These are phyloP conservation scores for Halesus radiatus DNA, from an alignment of 1,140 invertebrate species.

Conservation along the genomic window DNA sequence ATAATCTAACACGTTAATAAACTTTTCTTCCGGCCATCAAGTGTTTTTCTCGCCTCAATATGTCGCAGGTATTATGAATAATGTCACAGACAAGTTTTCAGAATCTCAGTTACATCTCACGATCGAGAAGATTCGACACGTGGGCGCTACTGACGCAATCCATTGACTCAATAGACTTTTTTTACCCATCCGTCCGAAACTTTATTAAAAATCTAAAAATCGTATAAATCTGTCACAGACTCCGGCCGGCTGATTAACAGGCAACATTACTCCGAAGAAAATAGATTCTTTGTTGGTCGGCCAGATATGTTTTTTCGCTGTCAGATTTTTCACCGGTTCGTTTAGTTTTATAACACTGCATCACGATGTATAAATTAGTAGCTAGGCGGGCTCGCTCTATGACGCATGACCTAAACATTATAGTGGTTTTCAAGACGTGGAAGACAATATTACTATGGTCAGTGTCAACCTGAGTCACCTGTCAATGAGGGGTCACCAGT, in stretches of 20 bases:
- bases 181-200: not conserved
- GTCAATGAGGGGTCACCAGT: no score
- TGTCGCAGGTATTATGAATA: no score
- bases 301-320: slow-evolving; percentile 15
- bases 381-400: not conserved
- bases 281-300: slow-evolving; percentile 36
- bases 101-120: not conserved
- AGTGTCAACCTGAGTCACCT: no score
- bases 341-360: slow-evolving; percentile 35
- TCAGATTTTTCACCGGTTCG: slow-evolving; percentile 21
- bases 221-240: slow-evolving; percentile 36
- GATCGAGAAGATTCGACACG: slow-evolving; percentile 8
- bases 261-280: slow-evolving; percentile 18
- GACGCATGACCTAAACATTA: not conserved
- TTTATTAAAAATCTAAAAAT: slow-evolving; percentile 20
- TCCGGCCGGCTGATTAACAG: slow-evolving; percentile 15
- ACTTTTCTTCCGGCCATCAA: no score
- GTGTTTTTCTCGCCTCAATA: no score
- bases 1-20: no score
- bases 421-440: no score
- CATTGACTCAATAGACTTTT: not conserved
- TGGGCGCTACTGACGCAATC: slow-evolving; percentile 26
- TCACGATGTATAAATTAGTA: not conserved
- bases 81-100: not conserved
- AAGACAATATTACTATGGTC: no score